These are phyloP conservation scores for Ormyrus pomaceus DNA, from an alignment of 2,888 invertebrate species.

Conservation along the genomic window DNA sequence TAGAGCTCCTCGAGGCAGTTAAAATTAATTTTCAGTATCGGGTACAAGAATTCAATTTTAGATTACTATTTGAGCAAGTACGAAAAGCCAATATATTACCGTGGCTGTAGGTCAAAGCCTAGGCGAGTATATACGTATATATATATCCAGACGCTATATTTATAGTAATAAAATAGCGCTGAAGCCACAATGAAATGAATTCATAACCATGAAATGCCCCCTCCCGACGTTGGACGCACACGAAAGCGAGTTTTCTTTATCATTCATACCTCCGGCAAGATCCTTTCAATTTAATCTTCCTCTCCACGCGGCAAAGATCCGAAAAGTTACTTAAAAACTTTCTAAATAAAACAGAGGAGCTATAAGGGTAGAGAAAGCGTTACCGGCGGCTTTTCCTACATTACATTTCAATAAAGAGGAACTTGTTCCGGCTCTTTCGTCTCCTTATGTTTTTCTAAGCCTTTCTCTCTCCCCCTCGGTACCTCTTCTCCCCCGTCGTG, in stretches of 20 bases:
- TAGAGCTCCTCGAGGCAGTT: too few species aligned
- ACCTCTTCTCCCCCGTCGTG: not conserved
- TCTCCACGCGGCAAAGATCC: not conserved
- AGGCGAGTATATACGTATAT: not conserved
- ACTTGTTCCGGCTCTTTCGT: conserved; percentile 34
- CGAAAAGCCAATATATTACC: too few species aligned
- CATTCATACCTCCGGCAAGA: conserved; percentile 32
- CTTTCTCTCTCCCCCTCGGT: not conserved
- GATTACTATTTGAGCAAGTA: too few species aligned
- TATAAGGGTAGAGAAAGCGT: not conserved
- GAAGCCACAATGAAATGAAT: conserved; percentile 17
- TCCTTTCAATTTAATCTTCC: conserved; percentile 50
- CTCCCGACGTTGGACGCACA: not conserved
- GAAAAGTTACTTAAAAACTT: conserved; percentile 45
- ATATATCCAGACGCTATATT: not conserved
- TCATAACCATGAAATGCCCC: conserved; percentile 17
- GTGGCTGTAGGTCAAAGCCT: not conserved
- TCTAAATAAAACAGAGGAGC: conserved; percentile 44
- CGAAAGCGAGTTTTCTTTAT: conserved; percentile 27
- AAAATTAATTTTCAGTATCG: too few species aligned
- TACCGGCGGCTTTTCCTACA: conserved; percentile 41
- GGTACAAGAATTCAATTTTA: too few species aligned
- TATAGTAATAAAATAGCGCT: conserved; percentile 20
- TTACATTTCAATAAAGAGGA: conserved; percentile 55
- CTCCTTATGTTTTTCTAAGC: conserved; percentile 43